These are phyloP conservation scores for Lithophane leautieri DNA, from an alignment of 2,888 invertebrate genomes.

Conservation along the genomic window DNA sequence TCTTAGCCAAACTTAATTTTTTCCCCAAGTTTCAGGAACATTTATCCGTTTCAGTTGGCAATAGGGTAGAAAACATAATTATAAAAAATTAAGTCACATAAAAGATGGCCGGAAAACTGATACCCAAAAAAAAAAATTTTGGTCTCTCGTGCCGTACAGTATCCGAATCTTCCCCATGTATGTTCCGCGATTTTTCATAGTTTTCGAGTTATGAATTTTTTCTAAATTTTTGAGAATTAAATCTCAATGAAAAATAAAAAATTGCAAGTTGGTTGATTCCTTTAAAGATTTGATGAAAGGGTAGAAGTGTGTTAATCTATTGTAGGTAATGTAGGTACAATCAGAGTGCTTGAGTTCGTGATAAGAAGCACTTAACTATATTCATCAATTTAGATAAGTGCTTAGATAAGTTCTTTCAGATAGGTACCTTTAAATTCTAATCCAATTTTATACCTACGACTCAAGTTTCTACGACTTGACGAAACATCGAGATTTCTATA, in stretches of 20 bases:
- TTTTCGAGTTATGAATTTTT: too few relatives aligned
- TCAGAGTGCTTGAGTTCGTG: not conserved
- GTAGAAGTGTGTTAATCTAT: not conserved
- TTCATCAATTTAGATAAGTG: not conserved
- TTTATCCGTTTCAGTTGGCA: not conserved
- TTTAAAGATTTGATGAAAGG: not conserved
- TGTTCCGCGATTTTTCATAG: too few relatives aligned
- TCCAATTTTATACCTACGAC: not conserved
- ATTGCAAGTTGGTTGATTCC: not conserved
- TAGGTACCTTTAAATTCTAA: not conserved
- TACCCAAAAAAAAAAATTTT: too few relatives aligned
- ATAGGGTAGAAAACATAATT: too few relatives aligned
- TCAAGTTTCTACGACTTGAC: not conserved
- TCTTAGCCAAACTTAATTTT: not conserved
- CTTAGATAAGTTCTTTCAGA: not conserved
- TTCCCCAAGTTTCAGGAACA: too few relatives aligned
- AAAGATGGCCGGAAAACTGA: too few relatives aligned
- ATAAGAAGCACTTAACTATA: not conserved
- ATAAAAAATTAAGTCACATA: not conserved
- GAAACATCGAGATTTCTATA: too few relatives aligned
- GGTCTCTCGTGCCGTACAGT: too few relatives aligned
- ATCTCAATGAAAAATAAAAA: not conserved
- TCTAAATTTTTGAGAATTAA: too few relatives aligned
- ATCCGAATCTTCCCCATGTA: too few relatives aligned
- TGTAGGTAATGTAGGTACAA: not conserved